Evolutionary conservation across 2,888 invertebrate species (phyloP).

Genomic region (Pecten maximus): DNA sequence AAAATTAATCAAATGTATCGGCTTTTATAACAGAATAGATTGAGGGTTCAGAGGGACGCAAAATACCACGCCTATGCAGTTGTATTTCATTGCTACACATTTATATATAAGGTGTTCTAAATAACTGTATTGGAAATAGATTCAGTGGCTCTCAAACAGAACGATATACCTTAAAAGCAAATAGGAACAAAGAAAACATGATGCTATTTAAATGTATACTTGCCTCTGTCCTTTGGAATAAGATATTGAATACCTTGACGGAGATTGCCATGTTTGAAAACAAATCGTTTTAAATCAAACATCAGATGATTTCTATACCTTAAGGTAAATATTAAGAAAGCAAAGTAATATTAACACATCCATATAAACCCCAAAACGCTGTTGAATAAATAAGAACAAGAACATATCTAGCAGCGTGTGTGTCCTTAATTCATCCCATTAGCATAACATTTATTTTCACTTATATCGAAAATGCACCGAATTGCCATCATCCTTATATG

Average conservation of each 20-base stretch:
- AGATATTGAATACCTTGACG: neutral
- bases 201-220: neutral
- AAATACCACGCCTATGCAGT: too few relatives aligned
- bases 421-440: neutral
- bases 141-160: too few relatives aligned
- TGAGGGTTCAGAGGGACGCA: too few relatives aligned
- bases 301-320: neutral
- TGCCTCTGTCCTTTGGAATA: neutral
- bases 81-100: too few relatives aligned
- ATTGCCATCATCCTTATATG: neutral
- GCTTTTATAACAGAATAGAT: too few relatives aligned
- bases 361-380: neutral
- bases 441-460: conserved; percentile 24
- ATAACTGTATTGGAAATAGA: too few relatives aligned
- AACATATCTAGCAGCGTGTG: neutral
- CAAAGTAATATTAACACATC: neutral
- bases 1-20: too few relatives aligned
- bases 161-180: too few relatives aligned
- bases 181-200: too few relatives aligned
- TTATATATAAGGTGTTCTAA: too few relatives aligned
- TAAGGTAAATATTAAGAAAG: neutral
- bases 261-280: neutral
- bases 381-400: neutral
- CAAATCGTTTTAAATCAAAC: neutral
- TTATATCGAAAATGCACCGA: neutral